A percentile compares a stretch with the other conserved stretches of the same genome.
These are phyloP conservation scores for Drosophila koepferae DNA, from an alignment of 2,888 invertebrate species.

Conservation along the genomic window DNA sequence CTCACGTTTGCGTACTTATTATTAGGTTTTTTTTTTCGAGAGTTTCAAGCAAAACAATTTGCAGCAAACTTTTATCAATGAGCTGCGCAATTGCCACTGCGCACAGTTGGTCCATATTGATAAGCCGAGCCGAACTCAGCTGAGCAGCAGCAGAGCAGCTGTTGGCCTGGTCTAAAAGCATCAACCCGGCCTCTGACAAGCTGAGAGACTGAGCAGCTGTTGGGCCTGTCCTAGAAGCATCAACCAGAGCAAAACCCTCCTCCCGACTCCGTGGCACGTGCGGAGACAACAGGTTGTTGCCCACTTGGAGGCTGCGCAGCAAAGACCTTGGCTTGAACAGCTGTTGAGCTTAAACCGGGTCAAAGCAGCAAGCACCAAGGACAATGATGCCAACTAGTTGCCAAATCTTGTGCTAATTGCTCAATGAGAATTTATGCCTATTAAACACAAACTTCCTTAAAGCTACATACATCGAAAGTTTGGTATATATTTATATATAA, in stretches of 20 bases:
- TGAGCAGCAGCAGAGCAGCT: not conserved
- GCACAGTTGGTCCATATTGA: slow-evolving; percentile 41
- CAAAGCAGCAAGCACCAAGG: slow-evolving; percentile 61
- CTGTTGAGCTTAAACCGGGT: slow-evolving; percentile 58
- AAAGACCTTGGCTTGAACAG: slow-evolving; percentile 44
- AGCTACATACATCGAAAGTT: not conserved
- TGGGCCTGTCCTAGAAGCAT: slow-evolving; percentile 4
- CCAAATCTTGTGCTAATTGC: slow-evolving; percentile 19
- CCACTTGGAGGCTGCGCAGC: slow-evolving; percentile 70
- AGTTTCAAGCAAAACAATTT: not conserved
- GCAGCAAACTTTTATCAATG: slow-evolving; percentile 39
- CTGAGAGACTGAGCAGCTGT: not conserved
- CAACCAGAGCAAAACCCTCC: not conserved
- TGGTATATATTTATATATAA: slow-evolving; percentile 9
- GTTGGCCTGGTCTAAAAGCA: slow-evolving; percentile 7
- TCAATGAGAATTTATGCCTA: slow-evolving; percentile 21
- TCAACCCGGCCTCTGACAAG: slow-evolving; percentile 1
- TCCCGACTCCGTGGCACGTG: not conserved
- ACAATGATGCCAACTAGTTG: slow-evolving; percentile 36
- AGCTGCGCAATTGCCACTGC: slow-evolving; percentile 49
- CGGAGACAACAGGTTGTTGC: slow-evolving; percentile 57
- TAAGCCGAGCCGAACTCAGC: slow-evolving; percentile 26
- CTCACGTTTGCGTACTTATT: no score
- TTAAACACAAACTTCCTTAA: slow-evolving; percentile 16
- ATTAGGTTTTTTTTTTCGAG: not conserved